Base-by-base conservation (phyloP, 1,140 invertebrate species). In the Phenacoccus solenopsis region DNA sequence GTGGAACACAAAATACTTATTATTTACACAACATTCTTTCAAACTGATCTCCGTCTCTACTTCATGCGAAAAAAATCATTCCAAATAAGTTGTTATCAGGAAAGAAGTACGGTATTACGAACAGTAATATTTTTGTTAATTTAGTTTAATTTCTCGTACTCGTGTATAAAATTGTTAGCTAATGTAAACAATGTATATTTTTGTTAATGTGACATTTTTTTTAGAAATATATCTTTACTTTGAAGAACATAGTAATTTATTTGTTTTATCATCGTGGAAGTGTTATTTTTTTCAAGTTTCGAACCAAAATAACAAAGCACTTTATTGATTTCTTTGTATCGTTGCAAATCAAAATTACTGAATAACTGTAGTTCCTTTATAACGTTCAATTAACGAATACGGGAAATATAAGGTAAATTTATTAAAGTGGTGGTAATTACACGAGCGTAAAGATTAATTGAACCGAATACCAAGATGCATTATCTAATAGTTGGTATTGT, bases 121-220 rank as follows among this genome's bases (percentile, higher is more conserved):
- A 24, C 59, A 24, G 25, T 64, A 24, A 64, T 24, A 27, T 24
- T 10, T 64, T 64, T 64, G 25, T 25, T 27, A 64, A 24, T 24
- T 22, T 64, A 64, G 38, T n/a, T 49, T 64, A 64, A 27, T 64
- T 64, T 64, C 25, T 24, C 25, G 59, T 64, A 64, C 25, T 64
- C 25, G 25, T 64, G 59, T 64, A 64, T 25, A 27, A 25, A 64
- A 25, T 64, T 64, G 59, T 64, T 64, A 64, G 59, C 25, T 24
- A 64, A 64, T 64, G 59, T 64, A 64, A 64, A 64, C 59, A 64
- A 64, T 25, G 21, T 64, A 27, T 64, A 64, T 64, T 64, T 25
- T 64, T 16, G 59, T 64, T 64, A 24, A 64, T 64, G 59, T 24
- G 9, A 22, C 22, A 9, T 24, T 24, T 25, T 25, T 59, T 25